A percentile compares a stretch with the other conserved stretches of the same genome.
These are phyloP conservation scores for Drosophila ercepeae DNA, from an alignment of 1,140 invertebrate genomes.

Conservation along the genomic window DNA sequence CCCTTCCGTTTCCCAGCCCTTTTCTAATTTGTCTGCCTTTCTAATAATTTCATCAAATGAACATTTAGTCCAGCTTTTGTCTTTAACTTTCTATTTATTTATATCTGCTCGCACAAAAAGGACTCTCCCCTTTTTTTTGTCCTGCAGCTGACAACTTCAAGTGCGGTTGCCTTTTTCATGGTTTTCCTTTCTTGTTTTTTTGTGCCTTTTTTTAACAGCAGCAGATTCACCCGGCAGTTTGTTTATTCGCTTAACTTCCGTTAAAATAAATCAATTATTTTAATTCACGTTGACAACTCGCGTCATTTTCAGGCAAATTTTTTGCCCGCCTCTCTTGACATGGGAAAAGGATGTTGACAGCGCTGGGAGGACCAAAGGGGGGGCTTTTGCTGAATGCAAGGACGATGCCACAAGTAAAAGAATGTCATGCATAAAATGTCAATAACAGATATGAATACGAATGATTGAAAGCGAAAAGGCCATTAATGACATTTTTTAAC, in stretches of 20 bases:
- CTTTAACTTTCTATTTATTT: conserved; percentile 38
- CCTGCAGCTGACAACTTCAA: conserved; percentile 64
- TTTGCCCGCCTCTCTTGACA: conserved; percentile 60
- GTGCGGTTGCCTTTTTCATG: conserved; percentile 50
- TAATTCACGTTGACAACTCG: conserved; percentile 76
- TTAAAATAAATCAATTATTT: conserved; percentile 81
- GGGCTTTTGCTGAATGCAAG: background rate
- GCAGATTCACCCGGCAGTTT: background rate
- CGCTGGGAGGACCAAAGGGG: background rate
- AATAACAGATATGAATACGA: conserved; percentile 64
- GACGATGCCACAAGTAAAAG: conserved; percentile 32
- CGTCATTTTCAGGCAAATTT: conserved; percentile 71
- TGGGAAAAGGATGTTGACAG: conserved; percentile 41
- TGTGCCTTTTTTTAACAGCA: conserved; percentile 12
- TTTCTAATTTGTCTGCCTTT: conserved; percentile 47
- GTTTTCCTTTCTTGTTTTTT: conserved; percentile 21
- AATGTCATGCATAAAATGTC: conserved; percentile 76
- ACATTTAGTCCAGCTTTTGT: conserved; percentile 8
- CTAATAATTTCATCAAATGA: conserved; percentile 46
- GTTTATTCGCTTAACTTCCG: conserved; percentile 71
- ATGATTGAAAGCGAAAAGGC: conserved; percentile 38
- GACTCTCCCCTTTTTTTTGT: conserved; percentile 4
- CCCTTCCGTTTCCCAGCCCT: background rate
- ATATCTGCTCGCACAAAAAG: conserved; percentile 2
- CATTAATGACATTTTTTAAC: background rate